Evolutionary conservation across 37 sponge, comb jelly and placozoan species (phyloP).

Genomic region (Hexactinellida sp.): DNA sequence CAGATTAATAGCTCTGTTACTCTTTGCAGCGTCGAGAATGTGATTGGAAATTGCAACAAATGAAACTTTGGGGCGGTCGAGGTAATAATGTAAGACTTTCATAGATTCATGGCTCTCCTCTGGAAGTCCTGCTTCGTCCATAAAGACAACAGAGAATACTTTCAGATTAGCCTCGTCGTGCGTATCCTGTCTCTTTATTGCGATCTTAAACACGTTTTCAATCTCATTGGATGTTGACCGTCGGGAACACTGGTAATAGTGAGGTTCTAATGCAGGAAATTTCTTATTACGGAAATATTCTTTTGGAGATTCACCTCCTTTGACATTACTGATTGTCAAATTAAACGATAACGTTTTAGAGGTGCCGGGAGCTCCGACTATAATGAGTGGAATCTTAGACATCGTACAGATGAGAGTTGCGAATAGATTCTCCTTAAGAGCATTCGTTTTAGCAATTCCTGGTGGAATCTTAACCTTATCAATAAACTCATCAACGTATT

Average conservation of each 20-base stretch:
- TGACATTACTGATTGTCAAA: constrained; percentile 61
- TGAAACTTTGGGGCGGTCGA: constrained; percentile 69
- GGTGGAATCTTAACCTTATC: constrained; percentile 42
- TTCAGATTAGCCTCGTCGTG: constrained; percentile 19
- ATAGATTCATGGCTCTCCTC: constrained; percentile 70
- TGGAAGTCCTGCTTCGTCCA: constrained; percentile 90
- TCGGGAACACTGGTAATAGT: constrained; percentile 78
- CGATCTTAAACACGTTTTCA: constrained; percentile 62
- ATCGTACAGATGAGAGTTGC: constrained; percentile 62
- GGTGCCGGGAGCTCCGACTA: constrained; percentile 81
- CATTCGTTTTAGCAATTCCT: constrained; percentile 74
- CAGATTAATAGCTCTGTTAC: constrained; percentile 73
- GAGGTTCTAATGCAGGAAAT: constrained; percentile 61
- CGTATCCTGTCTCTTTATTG: constrained; percentile 52
- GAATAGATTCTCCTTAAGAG: constrained; percentile 86
- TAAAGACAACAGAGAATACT: constrained; percentile 71
- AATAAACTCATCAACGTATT: not conserved
- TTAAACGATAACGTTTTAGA: constrained; percentile 89
- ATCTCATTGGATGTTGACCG: constrained; percentile 72
- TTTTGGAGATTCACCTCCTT: constrained; percentile 54
- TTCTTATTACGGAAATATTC: not conserved
- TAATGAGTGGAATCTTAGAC: constrained; percentile 68
- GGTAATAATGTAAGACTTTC: constrained; percentile 75
- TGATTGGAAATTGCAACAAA: constrained; percentile 88
- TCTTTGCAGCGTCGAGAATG: constrained; percentile 83